Evolutionary conservation across 2,113 vertebrate species (phyloP).

Genomic region (Tenrec ecaudatus): DNA sequence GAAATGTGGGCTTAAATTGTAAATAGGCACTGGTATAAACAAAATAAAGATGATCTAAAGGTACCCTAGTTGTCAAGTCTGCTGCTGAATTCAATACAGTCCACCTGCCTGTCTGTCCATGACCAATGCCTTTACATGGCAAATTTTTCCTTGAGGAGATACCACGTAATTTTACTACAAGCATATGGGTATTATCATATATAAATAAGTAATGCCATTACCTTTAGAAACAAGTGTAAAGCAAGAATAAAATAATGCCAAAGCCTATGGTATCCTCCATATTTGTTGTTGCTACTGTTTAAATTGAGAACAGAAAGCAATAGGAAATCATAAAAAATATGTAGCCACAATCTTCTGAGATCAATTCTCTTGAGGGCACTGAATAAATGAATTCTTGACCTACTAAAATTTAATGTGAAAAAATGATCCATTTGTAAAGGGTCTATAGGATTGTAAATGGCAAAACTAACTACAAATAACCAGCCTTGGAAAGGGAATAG

Average conservation of each 20-base stretch:
- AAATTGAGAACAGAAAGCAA: slow-evolving; percentile 67
- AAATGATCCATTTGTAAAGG: slow-evolving; percentile 71
- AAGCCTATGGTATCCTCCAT: neutral
- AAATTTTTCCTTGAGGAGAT: neutral
- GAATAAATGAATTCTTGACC: slow-evolving; percentile 73
- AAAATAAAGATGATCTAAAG: slow-evolving; percentile 60
- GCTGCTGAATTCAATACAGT: neutral
- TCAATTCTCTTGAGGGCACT: slow-evolving; percentile 61
- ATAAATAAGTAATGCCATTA: slow-evolving; percentile 51
- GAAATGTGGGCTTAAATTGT: slow-evolving; percentile 28
- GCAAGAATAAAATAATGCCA: slow-evolving; percentile 62
- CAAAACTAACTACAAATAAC: slow-evolving; percentile 72
- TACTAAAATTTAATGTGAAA: slow-evolving; percentile 77
- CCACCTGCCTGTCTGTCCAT: neutral
- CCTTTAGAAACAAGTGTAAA: slow-evolving; percentile 46
- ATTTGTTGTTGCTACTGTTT: slow-evolving; percentile 61
- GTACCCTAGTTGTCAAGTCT: slow-evolving; percentile 48
- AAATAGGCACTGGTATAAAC: slow-evolving; percentile 37
- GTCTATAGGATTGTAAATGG: slow-evolving; percentile 58
- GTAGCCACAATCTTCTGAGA: slow-evolving; percentile 61
- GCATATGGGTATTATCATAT: neutral
- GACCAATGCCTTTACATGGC: neutral
- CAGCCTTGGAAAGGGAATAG: slow-evolving; percentile 65
- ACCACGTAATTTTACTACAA: slow-evolving; percentile 31
- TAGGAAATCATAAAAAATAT: slow-evolving; percentile 67